phyloP scores from a whole-genome alignment of 2,797 vertebrate species.

The Chrosomus eos region DNA sequence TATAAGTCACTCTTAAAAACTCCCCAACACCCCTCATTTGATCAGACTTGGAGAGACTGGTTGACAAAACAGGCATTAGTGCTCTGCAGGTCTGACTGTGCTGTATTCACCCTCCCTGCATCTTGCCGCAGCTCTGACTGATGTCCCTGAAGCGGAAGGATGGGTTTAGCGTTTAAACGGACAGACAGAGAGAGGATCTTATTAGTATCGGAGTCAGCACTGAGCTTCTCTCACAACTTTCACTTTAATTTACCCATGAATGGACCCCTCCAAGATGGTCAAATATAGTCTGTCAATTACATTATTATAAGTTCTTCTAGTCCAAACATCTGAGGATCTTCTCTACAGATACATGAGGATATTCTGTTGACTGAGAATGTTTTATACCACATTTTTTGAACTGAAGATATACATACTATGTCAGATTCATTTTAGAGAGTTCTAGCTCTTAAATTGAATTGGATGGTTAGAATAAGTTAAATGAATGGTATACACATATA shows the following conservation, averaged over 20 bases:
- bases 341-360: not conserved
- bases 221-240: slow-evolving; percentile 40
- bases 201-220: slow-evolving; percentile 44
- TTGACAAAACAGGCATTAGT: slow-evolving; percentile 78
- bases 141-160: slow-evolving; percentile 81
- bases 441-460: not conserved
- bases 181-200: slow-evolving; percentile 45
- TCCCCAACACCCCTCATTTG: slow-evolving; percentile 43
- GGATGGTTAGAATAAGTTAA: not conserved
- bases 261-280: slow-evolving; percentile 27
- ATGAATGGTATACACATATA: not conserved
- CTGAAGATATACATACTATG: not conserved
- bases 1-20: slow-evolving; percentile 40
- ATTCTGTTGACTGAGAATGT: not conserved
- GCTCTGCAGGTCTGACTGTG: slow-evolving; percentile 72
- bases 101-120: slow-evolving; percentile 76
- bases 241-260: slow-evolving; percentile 44
- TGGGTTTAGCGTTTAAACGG: slow-evolving; percentile 45
- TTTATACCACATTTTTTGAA: not conserved
- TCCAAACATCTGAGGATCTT: slow-evolving; percentile 21
- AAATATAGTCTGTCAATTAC: slow-evolving; percentile 27
- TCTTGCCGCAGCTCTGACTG: slow-evolving; percentile 73
- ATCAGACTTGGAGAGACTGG: slow-evolving; percentile 73
- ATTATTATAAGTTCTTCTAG: slow-evolving; percentile 32
- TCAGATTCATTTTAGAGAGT: not conserved